Base-by-base conservation (phyloP, 1,140 invertebrate genomes). In the Drosophila ohnishii region DNA sequence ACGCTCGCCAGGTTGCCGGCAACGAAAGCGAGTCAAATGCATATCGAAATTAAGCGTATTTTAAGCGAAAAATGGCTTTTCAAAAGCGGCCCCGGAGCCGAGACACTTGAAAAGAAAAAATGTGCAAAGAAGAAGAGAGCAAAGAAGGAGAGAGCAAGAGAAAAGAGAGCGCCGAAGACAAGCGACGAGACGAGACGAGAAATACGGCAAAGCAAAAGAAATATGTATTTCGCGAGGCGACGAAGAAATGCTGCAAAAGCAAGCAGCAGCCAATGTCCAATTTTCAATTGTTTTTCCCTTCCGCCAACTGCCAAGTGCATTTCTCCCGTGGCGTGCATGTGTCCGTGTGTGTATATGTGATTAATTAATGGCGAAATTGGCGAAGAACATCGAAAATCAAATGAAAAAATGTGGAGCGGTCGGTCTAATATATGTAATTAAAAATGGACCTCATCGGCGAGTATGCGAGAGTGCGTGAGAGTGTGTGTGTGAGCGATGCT, bases 221-320 rank as follows among this genome's bases (percentile, higher is more conserved):
- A 90, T 85, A 87, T 90, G 89, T 90, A 90, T 90, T 90, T 90
- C 89, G 86, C 86, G 88, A 90, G 78, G 78, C 85, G 70, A 75
- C 63, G 73, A 81, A 78, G 63, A 65, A 75, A 75, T 50, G 75
- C 80, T 60, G 75, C 67, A 44, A 84, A 64, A 37, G 66, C 58
- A 61, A 64, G 63, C 58, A 70, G 79, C 79, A 89, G 75, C 77
- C 75, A 79, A 87, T 82, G 76, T 87, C 42, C 55, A 76, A 76
- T 76, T 76, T 65, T 87, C 79, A 87, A 87, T 87, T 87, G 84
- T 87, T 86, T 77, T 86, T 83, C 70, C 69, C 66, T 88, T 70
- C 69, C 66, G 39, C 66, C 70, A 59, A 66, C 75, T 78, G 59
- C 71, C 63, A 64, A 82, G 81, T 85, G 81, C 78, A 81, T 66